phyloP scores from a whole-genome alignment of 1,140 invertebrate species.

The Drosophila gunungcola region DNA sequence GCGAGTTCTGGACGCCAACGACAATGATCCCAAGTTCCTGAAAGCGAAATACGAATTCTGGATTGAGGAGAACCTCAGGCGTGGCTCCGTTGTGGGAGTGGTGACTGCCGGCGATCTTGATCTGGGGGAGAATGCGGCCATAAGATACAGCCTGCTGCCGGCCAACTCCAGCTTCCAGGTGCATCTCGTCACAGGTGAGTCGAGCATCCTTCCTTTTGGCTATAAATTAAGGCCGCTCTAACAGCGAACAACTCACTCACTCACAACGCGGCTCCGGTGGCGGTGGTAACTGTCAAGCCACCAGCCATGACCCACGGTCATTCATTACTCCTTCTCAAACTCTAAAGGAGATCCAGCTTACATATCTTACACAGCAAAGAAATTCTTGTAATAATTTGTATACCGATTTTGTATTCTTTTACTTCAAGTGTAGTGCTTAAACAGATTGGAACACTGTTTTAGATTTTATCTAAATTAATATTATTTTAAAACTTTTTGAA shows the following conservation, averaged over 20 bases:
- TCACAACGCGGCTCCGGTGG: slow-evolving; percentile 47
- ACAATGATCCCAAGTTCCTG: slow-evolving; percentile 94
- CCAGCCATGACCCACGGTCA: slow-evolving; percentile 82
- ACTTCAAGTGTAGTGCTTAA: no score
- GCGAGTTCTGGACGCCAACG: slow-evolving; percentile 95
- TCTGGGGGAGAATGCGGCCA: slow-evolving; percentile 92
- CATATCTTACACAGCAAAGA: slow-evolving; percentile 36
- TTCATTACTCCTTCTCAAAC: slow-evolving; percentile 76
- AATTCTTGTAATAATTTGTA: background rate
- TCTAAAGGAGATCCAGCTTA: slow-evolving; percentile 38
- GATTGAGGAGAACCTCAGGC: slow-evolving; percentile 94
- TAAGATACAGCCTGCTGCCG: slow-evolving; percentile 92
- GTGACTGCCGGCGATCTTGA: slow-evolving; percentile 93
- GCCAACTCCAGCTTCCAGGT: slow-evolving; percentile 93
- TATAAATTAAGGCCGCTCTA: slow-evolving; percentile 77
- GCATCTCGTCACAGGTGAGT: slow-evolving; percentile 93
- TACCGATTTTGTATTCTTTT: no score
- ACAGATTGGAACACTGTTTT: no score
- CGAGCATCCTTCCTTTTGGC: slow-evolving; percentile 57
- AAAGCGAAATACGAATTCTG: slow-evolving; percentile 91
- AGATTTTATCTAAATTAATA: no score
- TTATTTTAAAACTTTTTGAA: no score
- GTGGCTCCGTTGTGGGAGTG: slow-evolving; percentile 91
- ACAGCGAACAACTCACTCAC: slow-evolving; percentile 78
- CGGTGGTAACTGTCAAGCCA: slow-evolving; percentile 57